Conservation (phyloP, 2,888 invertebrate genomes). For the Drosophila limbata region DNA sequence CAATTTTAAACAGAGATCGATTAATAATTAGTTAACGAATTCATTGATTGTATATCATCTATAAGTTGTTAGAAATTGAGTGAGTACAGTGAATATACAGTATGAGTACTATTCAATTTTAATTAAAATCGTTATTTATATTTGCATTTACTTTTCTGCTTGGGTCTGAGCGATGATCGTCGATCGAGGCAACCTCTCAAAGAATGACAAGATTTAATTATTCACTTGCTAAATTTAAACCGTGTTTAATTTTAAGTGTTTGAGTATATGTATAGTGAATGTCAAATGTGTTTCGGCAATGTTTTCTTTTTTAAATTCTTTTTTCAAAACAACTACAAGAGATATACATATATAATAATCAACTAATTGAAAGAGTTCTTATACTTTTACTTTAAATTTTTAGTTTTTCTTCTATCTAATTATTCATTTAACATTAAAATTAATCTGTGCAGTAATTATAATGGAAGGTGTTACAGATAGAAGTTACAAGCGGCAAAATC, state of each 20-base stretch:
- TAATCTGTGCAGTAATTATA: conserved; percentile 54
- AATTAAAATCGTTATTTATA: neutral
- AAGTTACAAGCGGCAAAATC: conserved; percentile 38
- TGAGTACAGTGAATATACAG: neutral
- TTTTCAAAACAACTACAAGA: conserved; percentile 67
- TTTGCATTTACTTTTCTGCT: conserved; percentile 62
- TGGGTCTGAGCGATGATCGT: conserved; percentile 58
- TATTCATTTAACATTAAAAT: conserved; percentile 8
- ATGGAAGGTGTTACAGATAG: conserved; percentile 46
- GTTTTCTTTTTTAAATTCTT: conserved; percentile 1
- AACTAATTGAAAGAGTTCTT: conserved; percentile 30
- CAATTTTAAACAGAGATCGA: conserved; percentile 64
- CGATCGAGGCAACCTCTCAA: conserved; percentile 15
- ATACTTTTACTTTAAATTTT: conserved; percentile 16
- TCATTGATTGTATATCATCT: conserved; percentile 12
- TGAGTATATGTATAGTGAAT: conserved; percentile 9
- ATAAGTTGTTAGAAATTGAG: conserved; percentile 8
- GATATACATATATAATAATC: conserved; percentile 52
- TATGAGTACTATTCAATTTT: neutral
- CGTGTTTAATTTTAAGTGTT: neutral
- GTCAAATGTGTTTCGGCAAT: conserved; percentile 7
- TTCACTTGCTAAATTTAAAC: neutral
- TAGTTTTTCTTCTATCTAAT: conserved; percentile 13
- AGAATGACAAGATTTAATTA: neutral
- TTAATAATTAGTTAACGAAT: conserved; percentile 41